phyloP scores from a whole-genome alignment of 2,888 invertebrate genomes.

The Thecocarcelia acutangulata region DNA sequence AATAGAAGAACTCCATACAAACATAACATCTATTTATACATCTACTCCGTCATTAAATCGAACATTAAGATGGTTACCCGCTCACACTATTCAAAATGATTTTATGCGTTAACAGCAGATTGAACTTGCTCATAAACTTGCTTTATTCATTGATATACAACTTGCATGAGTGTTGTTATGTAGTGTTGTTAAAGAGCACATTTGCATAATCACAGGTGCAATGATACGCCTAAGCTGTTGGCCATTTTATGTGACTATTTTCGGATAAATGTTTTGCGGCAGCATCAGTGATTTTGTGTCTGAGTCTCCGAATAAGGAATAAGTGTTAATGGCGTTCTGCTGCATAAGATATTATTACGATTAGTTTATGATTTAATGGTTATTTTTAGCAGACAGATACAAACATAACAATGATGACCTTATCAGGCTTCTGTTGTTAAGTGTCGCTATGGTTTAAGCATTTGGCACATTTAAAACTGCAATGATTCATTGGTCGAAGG shows the following conservation, averaged over 20 bases:
- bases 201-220: constrained; percentile 70
- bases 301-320: constrained; percentile 41
- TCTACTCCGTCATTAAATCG: constrained; percentile 23
- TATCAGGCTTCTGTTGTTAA: constrained; percentile 54
- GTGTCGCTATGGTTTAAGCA: constrained; percentile 24
- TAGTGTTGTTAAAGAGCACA: constrained; percentile 42
- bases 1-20: not conserved
- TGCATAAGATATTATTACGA: constrained; percentile 58
- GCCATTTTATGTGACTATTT: constrained; percentile 55
- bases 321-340: constrained; percentile 55
- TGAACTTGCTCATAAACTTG: not conserved
- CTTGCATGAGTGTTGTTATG: not conserved
- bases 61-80: not conserved
- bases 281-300: constrained; percentile 7
- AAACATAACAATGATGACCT: constrained; percentile 20
- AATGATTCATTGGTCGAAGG: constrained; percentile 38
- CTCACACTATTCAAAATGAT: not conserved
- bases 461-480: constrained; percentile 40
- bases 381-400: constrained; percentile 35
- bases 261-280: constrained; percentile 44
- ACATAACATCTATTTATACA: not conserved
- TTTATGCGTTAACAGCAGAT: not conserved
- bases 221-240: constrained; percentile 57
- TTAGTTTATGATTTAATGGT: constrained; percentile 62
- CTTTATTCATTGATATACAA: not conserved